Evolutionary conservation across 1,140 invertebrate species (phyloP), one percentile per base, ranked within the genome.

Genomic region (Saxidomus purpurata): DNA sequence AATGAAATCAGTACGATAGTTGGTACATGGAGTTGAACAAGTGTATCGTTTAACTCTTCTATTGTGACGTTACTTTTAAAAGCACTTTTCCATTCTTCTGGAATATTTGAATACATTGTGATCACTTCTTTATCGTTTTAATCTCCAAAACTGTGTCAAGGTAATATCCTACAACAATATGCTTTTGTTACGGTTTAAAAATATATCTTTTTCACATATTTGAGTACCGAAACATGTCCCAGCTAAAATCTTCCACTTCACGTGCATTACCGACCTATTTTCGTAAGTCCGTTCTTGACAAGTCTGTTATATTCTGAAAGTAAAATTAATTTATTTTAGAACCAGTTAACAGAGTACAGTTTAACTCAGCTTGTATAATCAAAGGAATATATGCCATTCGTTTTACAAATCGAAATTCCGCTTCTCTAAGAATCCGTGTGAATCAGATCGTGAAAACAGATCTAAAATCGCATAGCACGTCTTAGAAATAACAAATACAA

Each of bases 41-140:
- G 40, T 17, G 38, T 28, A 28, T 77, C 28, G 17, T 87, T 87
- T 59, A 87, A 19, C 36, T 87, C 85, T 31, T 76, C 38, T 25
- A 87, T 13, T 0, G 85, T 87, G 15, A 69, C 55, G 34, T 87
- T 87, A 9, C 3, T 13, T 25, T 63, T 31, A 28, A 80, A 80
- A 0, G 49, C 71, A 25, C 40, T 36, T n/a, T 74, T 34, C 85
- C 74, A 79, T 11, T 38, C 34, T 11, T 77, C 47, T 25, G 83
- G 83, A 25, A 85, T 74, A 0, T 67, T 79, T 28, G 85, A 63
- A 87, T 87, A 87, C 85, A 87, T 87, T 79, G n/a, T 76, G 43
- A 4, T 55, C 52, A n/a, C 22, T 55, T 13, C 22, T 3, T 55
- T 2, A 8, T 55, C 4, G 4, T 55, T 55, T n/a, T 11, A 8